phyloP scores from a whole-genome alignment of 2,113 vertebrate species.

The Numida meleagris region DNA sequence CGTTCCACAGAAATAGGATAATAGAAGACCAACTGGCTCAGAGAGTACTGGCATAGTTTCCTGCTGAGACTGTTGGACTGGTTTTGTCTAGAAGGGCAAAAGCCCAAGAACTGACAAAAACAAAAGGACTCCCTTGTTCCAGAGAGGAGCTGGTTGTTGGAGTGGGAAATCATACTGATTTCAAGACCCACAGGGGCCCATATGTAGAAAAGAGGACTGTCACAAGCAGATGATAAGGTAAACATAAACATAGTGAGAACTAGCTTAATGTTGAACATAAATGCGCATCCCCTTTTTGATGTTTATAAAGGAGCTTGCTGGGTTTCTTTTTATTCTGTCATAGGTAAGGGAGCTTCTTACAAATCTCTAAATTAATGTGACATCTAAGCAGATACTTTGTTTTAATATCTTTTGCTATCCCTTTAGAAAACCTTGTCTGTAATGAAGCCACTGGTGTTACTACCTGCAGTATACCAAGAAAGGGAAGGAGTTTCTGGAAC shows the following conservation, averaged over 20 bases:
- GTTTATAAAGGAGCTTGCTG: background rate
- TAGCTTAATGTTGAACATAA: background rate
- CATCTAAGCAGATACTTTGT: background rate
- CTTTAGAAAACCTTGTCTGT: background rate
- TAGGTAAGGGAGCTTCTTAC: background rate
- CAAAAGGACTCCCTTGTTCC: slow-evolving; percentile 39
- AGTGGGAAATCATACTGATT: background rate
- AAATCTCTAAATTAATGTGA: background rate
- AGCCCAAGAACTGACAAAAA: slow-evolving; percentile 58
- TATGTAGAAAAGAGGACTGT: background rate
- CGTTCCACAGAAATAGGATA: slow-evolving; percentile 58
- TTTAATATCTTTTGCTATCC: background rate
- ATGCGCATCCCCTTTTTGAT: background rate
- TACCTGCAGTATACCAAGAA: background rate
- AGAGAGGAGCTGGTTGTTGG: background rate
- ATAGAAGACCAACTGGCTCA: slow-evolving; percentile 50
- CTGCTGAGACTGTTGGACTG: slow-evolving; percentile 54
- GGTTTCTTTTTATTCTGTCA: background rate
- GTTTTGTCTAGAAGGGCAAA: slow-evolving; percentile 54
- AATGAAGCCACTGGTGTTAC: background rate
- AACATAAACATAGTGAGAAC: background rate
- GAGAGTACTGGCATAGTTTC: slow-evolving; percentile 26
- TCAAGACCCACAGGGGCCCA: background rate
- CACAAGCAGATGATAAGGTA: background rate
- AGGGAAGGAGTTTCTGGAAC: background rate